phyloP scores from a whole-genome alignment of 1,140 invertebrate species.

The Heliconius hewitsoni region DNA sequence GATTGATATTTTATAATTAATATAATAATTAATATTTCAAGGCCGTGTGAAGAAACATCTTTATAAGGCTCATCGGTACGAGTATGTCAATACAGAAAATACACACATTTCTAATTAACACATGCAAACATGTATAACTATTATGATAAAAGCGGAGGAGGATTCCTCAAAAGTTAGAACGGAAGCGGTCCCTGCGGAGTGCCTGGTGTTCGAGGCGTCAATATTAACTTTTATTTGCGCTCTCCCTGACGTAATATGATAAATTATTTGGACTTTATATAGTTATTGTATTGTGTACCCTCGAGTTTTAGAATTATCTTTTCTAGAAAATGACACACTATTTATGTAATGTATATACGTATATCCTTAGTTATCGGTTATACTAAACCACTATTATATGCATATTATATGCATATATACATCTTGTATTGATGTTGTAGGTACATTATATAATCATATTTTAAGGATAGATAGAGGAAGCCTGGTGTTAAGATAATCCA shows the following conservation, averaged over 20 bases:
- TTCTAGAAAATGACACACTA: background rate
- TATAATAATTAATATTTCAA: background rate
- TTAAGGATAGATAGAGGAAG: no score
- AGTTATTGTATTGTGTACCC: background rate
- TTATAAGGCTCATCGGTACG: background rate
- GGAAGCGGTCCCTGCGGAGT: conserved; percentile 10
- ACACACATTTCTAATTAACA: conserved; percentile 9
- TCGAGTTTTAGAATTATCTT: background rate
- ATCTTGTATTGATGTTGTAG: background rate
- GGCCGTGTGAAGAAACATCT: background rate
- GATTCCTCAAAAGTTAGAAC: conserved; percentile 19
- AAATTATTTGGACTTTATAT: background rate
- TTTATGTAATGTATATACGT: background rate
- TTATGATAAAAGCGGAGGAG: conserved; percentile 18
- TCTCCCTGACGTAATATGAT: conserved; percentile 14
- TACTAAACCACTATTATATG: no score
- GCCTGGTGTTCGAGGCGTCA: background rate
- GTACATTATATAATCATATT: no score
- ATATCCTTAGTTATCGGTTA: no score
- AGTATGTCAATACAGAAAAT: conserved; percentile 3
- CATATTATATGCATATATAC: no score
- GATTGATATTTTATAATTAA: no score
- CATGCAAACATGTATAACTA: background rate
- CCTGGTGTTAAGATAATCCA: no score
- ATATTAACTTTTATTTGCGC: conserved; percentile 25